phyloP scores from a whole-genome alignment of 1,140 invertebrate species.

The Eulimnadia texana region DNA sequence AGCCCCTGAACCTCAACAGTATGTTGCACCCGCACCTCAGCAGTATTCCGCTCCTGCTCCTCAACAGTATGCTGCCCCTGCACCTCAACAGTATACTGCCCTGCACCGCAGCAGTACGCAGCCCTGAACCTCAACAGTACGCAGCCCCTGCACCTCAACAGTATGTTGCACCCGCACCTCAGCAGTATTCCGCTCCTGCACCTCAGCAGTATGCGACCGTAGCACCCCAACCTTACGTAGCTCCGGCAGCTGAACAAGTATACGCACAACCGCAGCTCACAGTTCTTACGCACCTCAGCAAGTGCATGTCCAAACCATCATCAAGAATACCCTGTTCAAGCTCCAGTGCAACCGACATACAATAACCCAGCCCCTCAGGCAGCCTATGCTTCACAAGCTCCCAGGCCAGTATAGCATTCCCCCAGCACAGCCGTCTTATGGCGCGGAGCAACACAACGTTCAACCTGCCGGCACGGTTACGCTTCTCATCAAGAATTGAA shows the following conservation, averaged over 20 bases:
- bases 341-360: too few species aligned
- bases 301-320: too few species aligned
- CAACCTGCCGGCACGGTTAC: too few species aligned
- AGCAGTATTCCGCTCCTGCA: too few species aligned
- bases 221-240: too few species aligned
- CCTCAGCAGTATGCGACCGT: too few species aligned
- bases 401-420: neutral
- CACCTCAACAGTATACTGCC: neutral
- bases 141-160: neutral
- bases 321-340: too few species aligned
- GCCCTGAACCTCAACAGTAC: neutral
- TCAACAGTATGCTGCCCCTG: slow-evolving; percentile 1
- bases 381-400: neutral
- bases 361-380: neutral
- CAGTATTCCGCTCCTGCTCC: slow-evolving; percentile 5
- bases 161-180: neutral
- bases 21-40: neutral
- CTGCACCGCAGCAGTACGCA: neutral
- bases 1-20: neutral
- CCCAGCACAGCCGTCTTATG: neutral
- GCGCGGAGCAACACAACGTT: neutral
- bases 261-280: too few species aligned
- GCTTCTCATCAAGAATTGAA: too few species aligned
- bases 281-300: too few species aligned
- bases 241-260: too few species aligned